Evolutionary conservation across 2,113 vertebrate genomes (phyloP).

Genomic region (Sitta europaea): DNA sequence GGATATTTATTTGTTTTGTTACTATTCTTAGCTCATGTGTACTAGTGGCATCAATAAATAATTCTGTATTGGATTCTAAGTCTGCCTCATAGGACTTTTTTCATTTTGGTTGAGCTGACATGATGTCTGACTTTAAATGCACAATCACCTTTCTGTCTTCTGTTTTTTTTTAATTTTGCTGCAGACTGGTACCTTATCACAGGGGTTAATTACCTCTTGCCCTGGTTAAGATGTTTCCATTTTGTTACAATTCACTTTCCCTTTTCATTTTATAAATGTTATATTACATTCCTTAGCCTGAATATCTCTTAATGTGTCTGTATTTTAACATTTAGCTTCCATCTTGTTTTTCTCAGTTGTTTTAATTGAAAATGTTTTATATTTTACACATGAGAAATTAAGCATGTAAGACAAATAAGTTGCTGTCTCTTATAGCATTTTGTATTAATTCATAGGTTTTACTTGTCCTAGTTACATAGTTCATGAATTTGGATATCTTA

Average conservation of each 20-base stretch:
- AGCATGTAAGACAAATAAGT: neutral
- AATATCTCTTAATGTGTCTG: fast-evolving
- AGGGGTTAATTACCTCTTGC: neutral
- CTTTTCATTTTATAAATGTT: neutral
- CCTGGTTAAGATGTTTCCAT: neutral
- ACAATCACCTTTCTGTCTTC: neutral
- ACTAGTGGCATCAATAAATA: neutral
- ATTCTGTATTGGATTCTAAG: neutral
- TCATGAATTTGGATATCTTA: neutral
- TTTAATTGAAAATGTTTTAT: neutral
- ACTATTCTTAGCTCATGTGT: neutral
- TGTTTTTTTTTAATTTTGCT: neutral
- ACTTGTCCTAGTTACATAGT: neutral
- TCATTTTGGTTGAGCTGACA: neutral
- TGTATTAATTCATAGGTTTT: neutral
- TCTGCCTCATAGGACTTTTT: neutral
- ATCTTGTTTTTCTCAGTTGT: neutral
- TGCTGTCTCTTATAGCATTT: neutral
- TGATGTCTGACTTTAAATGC: neutral
- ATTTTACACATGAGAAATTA: neutral
- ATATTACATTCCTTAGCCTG: neutral
- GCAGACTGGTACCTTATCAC: neutral
- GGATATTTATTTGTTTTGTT: neutral
- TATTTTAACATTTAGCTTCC: neutral
- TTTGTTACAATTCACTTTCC: neutral